Percentiles rank a stretch among this genome's conserved stretches.
These are phyloP conservation scores for Adineta ricciae DNA, from an alignment of 2,888 invertebrate species.

Conservation along the genomic window DNA sequence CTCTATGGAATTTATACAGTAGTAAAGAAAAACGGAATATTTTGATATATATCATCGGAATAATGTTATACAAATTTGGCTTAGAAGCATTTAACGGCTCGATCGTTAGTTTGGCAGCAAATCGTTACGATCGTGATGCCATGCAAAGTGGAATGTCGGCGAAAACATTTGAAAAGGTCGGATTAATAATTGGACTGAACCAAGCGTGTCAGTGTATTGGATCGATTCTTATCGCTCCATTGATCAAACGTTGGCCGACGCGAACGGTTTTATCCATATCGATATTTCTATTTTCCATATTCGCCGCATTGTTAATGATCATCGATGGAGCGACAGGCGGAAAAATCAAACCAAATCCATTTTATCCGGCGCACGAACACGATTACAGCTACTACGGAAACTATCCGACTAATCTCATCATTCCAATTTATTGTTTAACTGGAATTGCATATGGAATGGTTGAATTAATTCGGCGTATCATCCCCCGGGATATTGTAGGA, in stretches of 20 bases:
- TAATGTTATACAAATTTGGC: constrained; percentile 20
- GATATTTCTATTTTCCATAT: not conserved
- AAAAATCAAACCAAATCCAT: no score
- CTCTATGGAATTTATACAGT: not conserved
- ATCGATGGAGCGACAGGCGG: not conserved
- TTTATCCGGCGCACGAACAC: no score
- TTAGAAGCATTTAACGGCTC: constrained; percentile 4
- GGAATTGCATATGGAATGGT: no score
- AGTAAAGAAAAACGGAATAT: not conserved
- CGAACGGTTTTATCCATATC: constrained; percentile 9
- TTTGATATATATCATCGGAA: not conserved
- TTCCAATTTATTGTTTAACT: no score
- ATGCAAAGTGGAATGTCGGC: not conserved
- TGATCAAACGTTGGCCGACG: constrained; percentile 14
- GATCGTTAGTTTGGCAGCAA: not conserved
- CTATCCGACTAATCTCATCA: no score
- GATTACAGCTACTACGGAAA: no score
- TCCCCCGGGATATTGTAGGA: no score
- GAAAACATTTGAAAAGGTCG: constrained; percentile 2
- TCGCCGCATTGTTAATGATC: not conserved
- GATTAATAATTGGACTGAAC: not conserved
- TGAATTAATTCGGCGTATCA: no score
- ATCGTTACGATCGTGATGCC: constrained; percentile 18
- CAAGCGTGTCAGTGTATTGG: constrained; percentile 11
- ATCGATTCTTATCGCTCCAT: not conserved